Base-by-base conservation (phyloP, 64 coral and sea anemone species). In the Montipora cactus region DNA sequence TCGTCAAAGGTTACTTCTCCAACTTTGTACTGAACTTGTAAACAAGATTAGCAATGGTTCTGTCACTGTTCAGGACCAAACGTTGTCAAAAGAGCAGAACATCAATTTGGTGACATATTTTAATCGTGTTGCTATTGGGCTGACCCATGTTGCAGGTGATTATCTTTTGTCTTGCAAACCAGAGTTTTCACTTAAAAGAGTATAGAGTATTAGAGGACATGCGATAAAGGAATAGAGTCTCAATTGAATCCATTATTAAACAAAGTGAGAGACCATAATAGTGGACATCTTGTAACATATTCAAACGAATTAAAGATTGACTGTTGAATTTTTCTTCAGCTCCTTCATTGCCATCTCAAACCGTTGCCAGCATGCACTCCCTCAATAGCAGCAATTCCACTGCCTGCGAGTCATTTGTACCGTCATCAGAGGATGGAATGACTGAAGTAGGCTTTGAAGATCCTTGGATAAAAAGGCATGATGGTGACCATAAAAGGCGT, bases 391-490 rank as follows among this genome's bases (percentile, higher is more conserved):
- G 44, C 15, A 67, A 67, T 49, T 70, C 82, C 18, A 45, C 66
- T 46, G 82, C 69, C 62, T 45, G 82, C 15, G 18, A 70, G 44
- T 85, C 82, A 49, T 71, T 85, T 47, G 21, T 85, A 85, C 44
- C 9, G 66, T 44, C 62, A 46, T 44, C 44, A 11, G 64, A 85
- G 44, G 47, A 49, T 49, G 64, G 64, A 84, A 69, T 85, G 45
- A 64, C 47, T 16, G 82, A 49, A 22, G 44, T 71, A 1, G 28
- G 28, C 66, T 70, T 85, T 12, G 64, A 85, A 47, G 82, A 85
- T 85, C 82, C 82, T 4, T 85, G 82, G 82, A 64, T 85, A 4
- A 70, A 19, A 72, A 49, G 82, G 45, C 14, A 85, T 18, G 82
- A 85, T 85, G 46, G 20, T 5, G 66, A 71, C 0, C 18, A 67